Base-by-base conservation (phyloP, 2,888 invertebrate genomes). In the Volucella bombylans region DNA sequence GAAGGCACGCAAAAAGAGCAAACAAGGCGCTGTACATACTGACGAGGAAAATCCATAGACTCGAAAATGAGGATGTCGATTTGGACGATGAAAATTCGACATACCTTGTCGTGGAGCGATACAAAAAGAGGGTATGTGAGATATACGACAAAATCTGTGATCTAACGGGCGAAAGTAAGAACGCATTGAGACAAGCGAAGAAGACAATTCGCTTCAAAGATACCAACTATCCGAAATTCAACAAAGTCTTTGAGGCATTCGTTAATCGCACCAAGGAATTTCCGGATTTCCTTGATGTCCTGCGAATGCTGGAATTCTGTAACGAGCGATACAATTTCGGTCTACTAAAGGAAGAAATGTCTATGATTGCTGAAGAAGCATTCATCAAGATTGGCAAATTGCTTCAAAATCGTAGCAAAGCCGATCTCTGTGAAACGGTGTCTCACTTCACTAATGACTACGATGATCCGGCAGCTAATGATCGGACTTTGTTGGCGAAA, bases 1-100 rank as follows among this genome's bases (percentile, higher is more conserved):
- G 54, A 94, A 93, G 88, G 90, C 93, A 69, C 93, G 94, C 67
- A 92, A 93, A 59, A 93, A 93, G 87, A 88, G 92, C 67, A 92
- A 90, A 94, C 88, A 93, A 93, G 81, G 93, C 94, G 0, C 92
- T 96, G 65, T 93, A 94, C 90, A 93, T 94, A 87, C 92, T 96
- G 18, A 93, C 94, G 67, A 93, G 93, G 88, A 94, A 94, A 82
- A 96, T 97, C 65, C 93, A 94, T 87, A 92, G 94, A 86, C 90
- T 96, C 6, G 96, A 96, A 88, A 92, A 93, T 62, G 96, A 96
- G 88, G 94, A 96, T 1, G 94, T 96, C 86, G 94, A 95, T 89
- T 94, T 95, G 88, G 95, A 95, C 87, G 96, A 96, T 39, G 93
- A 94, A 57, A 93, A 95, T 89, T 96, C 96, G 2, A 92, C 94